phyloP scores from a whole-genome alignment of 2,888 invertebrate species.

The Tenodera sinensis region DNA sequence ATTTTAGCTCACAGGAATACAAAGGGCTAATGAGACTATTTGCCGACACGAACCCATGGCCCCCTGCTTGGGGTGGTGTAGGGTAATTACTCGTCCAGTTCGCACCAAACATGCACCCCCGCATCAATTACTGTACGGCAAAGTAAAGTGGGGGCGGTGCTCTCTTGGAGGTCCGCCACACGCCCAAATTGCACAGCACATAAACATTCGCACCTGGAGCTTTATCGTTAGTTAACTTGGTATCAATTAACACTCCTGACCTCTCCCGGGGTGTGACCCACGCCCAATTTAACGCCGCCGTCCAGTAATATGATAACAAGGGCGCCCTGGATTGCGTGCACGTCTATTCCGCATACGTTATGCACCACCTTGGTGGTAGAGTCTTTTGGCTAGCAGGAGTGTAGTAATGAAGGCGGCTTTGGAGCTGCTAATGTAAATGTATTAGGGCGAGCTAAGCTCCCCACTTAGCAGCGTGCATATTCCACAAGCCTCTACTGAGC shows the following conservation, averaged over 20 bases:
- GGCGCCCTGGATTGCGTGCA: neutral
- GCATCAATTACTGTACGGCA: neutral
- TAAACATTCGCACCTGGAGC: neutral
- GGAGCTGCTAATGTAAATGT: neutral
- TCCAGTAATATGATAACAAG: neutral
- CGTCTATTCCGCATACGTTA: neutral
- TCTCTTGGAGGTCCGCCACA: neutral
- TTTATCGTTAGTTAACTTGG: neutral
- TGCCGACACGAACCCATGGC: neutral
- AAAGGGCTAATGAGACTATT: neutral
- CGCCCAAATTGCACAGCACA: neutral
- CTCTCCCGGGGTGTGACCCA: neutral
- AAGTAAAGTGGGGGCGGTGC: neutral
- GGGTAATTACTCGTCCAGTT: neutral
- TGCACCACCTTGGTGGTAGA: neutral
- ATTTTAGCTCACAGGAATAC: neutral
- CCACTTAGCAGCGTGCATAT: neutral
- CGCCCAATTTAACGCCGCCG: neutral
- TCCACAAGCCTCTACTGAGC: neutral
- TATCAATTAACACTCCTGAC: neutral
- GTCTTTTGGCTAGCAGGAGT: neutral
- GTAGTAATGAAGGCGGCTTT: neutral
- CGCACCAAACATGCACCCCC: neutral
- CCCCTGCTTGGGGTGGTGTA: neutral
- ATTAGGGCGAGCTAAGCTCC: neutral